These are phyloP conservation scores for Sitophilus oryzae DNA, from an alignment of 1,140 invertebrate genomes.

Conservation along the genomic window DNA sequence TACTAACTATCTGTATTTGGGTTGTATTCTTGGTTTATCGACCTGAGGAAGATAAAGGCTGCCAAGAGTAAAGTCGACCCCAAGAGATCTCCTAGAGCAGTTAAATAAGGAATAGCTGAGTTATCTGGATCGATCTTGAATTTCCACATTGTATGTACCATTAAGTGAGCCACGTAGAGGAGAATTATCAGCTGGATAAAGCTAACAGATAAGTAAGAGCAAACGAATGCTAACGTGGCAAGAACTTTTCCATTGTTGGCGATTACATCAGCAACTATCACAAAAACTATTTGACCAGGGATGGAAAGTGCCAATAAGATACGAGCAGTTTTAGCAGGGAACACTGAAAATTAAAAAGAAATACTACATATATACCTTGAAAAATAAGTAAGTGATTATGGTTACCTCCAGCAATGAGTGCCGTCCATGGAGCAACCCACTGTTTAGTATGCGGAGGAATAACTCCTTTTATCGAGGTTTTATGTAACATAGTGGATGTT, in stretches of 20 bases:
- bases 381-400: slow-evolving; percentile 37
- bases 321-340: slow-evolving; percentile 73
- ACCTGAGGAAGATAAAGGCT: slow-evolving; percentile 75
- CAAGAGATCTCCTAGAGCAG: slow-evolving; percentile 86
- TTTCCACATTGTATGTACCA: slow-evolving; percentile 89
- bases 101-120: slow-evolving; percentile 94
- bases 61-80: slow-evolving; percentile 80
- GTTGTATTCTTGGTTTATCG: slow-evolving; percentile 45
- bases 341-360: slow-evolving; percentile 50
- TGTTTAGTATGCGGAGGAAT: slow-evolving; percentile 68
- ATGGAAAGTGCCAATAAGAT: slow-evolving; percentile 81
- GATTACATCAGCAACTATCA: slow-evolving; percentile 72
- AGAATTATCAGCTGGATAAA: slow-evolving; percentile 65
- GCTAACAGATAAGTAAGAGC: slow-evolving; percentile 60
- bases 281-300: slow-evolving; percentile 89
- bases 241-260: slow-evolving; percentile 52
- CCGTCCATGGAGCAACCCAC: slow-evolving; percentile 71
- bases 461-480: slow-evolving; percentile 68
- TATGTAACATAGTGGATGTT: slow-evolving; percentile 88
- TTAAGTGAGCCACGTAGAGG: slow-evolving; percentile 77
- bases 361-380: neutral
- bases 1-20: neutral
- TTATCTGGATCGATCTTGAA: slow-evolving; percentile 91
- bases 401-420: slow-evolving; percentile 77
- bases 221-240: slow-evolving; percentile 56